Evolutionary conservation across 2,797 vertebrate species (phyloP).

Genomic region (Platyrinchus mystaceus): DNA sequence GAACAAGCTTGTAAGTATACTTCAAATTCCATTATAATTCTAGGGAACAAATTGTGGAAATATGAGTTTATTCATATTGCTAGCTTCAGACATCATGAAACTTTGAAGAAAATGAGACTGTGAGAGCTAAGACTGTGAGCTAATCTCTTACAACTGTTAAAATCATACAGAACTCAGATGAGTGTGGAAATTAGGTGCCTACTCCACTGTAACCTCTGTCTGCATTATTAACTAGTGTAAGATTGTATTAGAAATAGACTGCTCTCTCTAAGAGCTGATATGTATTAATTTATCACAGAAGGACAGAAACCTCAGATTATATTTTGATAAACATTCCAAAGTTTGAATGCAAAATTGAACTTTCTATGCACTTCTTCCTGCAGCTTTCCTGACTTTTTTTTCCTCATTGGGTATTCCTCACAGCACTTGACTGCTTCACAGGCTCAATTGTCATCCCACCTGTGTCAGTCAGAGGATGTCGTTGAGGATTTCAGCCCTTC

Average conservation of each 20-base stretch:
- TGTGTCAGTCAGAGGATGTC: neutral
- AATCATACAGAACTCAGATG: neutral
- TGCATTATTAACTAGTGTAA: conserved; percentile 46
- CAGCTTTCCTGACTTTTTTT: neutral
- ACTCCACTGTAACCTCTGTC: conserved; percentile 9
- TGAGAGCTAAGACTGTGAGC: neutral
- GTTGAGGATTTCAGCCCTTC: neutral
- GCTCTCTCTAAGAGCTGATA: neutral
- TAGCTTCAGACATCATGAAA: neutral
- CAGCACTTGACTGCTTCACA: neutral
- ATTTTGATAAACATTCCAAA: conserved; percentile 27
- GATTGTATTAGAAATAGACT: conserved; percentile 33
- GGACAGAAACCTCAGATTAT: neutral
- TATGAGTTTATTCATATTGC: neutral
- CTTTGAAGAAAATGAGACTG: neutral
- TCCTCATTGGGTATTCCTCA: neutral
- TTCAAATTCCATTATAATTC: neutral
- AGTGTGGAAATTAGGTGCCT: conserved; percentile 32
- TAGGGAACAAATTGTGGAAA: neutral
- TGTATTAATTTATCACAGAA: neutral
- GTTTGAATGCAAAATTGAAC: neutral
- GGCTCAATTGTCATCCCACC: neutral
- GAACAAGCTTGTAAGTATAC: neutral
- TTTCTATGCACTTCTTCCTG: neutral
- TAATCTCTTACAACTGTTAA: neutral